Percentiles rank a stretch among this genome's conserved stretches.
phyloP scores from a whole-genome alignment of 1,140 invertebrate species.

The Sarcophaga bullata region DNA sequence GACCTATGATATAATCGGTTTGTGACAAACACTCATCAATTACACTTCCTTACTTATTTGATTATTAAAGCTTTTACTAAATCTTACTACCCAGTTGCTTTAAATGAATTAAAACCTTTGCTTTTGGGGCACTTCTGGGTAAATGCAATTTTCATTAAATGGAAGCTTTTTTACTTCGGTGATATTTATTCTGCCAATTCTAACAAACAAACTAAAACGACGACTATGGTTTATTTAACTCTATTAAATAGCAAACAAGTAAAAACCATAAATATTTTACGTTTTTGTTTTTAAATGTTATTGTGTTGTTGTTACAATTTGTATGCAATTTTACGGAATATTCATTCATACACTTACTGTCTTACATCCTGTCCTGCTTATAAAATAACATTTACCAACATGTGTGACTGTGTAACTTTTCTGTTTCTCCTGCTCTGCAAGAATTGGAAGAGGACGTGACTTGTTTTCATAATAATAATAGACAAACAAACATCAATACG shows the following conservation, averaged over 20 bases:
- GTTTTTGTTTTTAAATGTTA: not conserved
- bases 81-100: too few relatives aligned
- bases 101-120: too few relatives aligned
- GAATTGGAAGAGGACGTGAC: slow-evolving; percentile 9
- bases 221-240: slow-evolving; percentile 9
- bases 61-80: too few relatives aligned
- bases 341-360: not conserved
- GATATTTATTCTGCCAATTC: too few relatives aligned
- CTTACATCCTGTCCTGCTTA: not conserved
- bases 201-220: too few relatives aligned
- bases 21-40: too few relatives aligned
- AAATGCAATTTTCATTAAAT: too few relatives aligned
- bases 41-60: too few relatives aligned
- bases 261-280: slow-evolving; percentile 1
- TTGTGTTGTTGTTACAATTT: not conserved
- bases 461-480: not conserved
- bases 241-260: not conserved
- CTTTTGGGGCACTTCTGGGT: too few relatives aligned
- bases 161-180: too few relatives aligned
- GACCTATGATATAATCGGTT: too few relatives aligned
- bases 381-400: not conserved
- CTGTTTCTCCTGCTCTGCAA: not conserved
- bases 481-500: slow-evolving; percentile 1
- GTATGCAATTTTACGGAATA: not conserved
- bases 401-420: not conserved